Evolutionary conservation across 2,888 invertebrate genomes (phyloP).

Genomic region (Drosophila nr. perissopoda): DNA sequence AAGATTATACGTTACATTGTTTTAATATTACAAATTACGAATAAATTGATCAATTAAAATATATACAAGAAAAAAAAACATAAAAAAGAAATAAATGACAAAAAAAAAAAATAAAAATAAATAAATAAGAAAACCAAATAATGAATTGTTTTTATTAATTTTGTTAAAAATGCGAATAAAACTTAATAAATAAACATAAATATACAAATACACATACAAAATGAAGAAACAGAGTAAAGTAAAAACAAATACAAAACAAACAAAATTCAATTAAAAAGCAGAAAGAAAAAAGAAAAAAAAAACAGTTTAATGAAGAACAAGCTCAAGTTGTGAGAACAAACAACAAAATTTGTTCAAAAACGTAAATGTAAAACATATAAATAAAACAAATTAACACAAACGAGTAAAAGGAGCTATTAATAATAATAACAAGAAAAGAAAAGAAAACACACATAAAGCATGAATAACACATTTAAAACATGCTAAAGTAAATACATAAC

Average conservation of each 20-base stretch:
- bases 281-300: slow-evolving; percentile 11
- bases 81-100: slow-evolving; percentile 34
- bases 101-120: slow-evolving; percentile 31
- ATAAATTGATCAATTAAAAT: slow-evolving; percentile 78
- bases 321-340: slow-evolving; percentile 59
- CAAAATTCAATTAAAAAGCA: slow-evolving; percentile 43
- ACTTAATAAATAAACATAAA: slow-evolving; percentile 57
- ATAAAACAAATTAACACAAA: slow-evolving; percentile 37
- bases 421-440: slow-evolving; percentile 45
- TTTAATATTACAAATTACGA: slow-evolving; percentile 78
- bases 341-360: slow-evolving; percentile 70
- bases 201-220: slow-evolving; percentile 60
- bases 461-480: slow-evolving; percentile 62
- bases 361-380: slow-evolving; percentile 60
- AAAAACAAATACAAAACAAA: slow-evolving; percentile 32
- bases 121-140: slow-evolving; percentile 50
- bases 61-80: slow-evolving; percentile 51
- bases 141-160: slow-evolving; percentile 76
- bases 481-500: slow-evolving; percentile 59
- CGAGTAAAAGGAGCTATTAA: slow-evolving; percentile 63
- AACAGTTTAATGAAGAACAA: slow-evolving; percentile 49
- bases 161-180: slow-evolving; percentile 71
- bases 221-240: slow-evolving; percentile 58
- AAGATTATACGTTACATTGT: slow-evolving; percentile 75
- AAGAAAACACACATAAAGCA: slow-evolving; percentile 48